Conservation (phyloP, 2,113 vertebrate species). For the Xyliphius kryptos region DNA sequence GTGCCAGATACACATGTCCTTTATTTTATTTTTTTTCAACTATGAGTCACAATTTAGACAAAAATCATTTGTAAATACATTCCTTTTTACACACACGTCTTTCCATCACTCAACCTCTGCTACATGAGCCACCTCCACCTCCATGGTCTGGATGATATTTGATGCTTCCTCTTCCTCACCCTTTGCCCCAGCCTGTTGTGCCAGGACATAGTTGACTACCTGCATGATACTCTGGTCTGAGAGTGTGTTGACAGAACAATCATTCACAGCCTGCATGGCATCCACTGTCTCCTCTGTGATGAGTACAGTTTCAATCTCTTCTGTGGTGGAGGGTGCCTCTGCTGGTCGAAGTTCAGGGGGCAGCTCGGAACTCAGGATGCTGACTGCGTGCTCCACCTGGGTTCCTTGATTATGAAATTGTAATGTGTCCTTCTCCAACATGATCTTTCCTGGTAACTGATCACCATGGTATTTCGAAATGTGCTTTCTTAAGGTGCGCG, state of each 20-base stretch:
- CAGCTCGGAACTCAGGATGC: slow-evolving; percentile 75
- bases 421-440: slow-evolving; percentile 95
- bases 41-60: no score
- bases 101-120: slow-evolving; percentile 76
- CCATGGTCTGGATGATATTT: slow-evolving; percentile 84
- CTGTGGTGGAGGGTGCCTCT: slow-evolving; percentile 26
- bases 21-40: no score
- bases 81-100: no score
- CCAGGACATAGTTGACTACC: slow-evolving; percentile 94
- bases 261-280: slow-evolving; percentile 67
- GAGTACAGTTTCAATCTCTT: slow-evolving; percentile 86
- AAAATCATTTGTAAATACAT: no score
- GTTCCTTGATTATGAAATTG: slow-evolving; percentile 98
- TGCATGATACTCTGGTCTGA: slow-evolving; percentile 99
- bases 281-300: slow-evolving; percentile 86
- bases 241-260: slow-evolving; percentile 72
- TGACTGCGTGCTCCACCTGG: slow-evolving; percentile 95
- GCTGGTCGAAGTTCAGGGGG: slow-evolving; percentile 44
- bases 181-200: slow-evolving; percentile 77
- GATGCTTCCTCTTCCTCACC: slow-evolving; percentile 71
- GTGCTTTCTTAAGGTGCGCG: slow-evolving; percentile 89
- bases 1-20: no score
- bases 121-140: slow-evolving; percentile 88
- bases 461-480: slow-evolving; percentile 91
- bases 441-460: slow-evolving; percentile 93